A percentile compares a stretch with the other conserved stretches of the same genome.
phyloP scores from a whole-genome alignment of 2,797 vertebrate genomes.

The Tragopan temminckii region DNA sequence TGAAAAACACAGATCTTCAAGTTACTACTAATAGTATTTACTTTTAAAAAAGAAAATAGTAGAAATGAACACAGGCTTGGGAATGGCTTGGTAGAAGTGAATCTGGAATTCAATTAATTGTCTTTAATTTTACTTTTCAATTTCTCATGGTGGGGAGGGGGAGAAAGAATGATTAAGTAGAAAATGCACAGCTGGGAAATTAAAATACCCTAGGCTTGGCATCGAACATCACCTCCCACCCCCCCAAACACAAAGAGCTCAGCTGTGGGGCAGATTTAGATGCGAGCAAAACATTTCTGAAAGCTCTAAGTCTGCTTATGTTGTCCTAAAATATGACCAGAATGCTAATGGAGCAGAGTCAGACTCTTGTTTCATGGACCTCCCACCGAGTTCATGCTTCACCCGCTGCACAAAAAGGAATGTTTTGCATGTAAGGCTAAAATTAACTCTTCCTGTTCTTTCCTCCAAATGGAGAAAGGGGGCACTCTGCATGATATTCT shows the following conservation, averaged over 20 bases:
- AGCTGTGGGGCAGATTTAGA: slow-evolving; percentile 39
- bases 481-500: background rate
- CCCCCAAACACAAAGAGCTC: background rate
- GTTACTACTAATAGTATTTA: background rate
- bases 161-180: background rate
- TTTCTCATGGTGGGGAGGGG: background rate
- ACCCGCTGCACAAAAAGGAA: background rate
- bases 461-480: background rate
- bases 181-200: background rate
- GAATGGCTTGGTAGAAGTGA: background rate
- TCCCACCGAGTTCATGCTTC: slow-evolving; percentile 30
- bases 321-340: slow-evolving; percentile 37
- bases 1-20: background rate
- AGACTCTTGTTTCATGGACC: slow-evolving; percentile 29
- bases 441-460: slow-evolving; percentile 33
- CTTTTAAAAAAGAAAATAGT: background rate
- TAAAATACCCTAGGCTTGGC: background rate
- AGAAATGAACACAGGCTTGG: background rate
- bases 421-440: background rate
- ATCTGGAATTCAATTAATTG: background rate
- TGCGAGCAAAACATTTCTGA: slow-evolving; percentile 23
- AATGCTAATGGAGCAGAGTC: slow-evolving; percentile 26
- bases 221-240: background rate
- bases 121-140: background rate
- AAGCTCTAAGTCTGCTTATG: slow-evolving; percentile 6